phyloP scores from a whole-genome alignment of 2,797 vertebrate species.

The Diplodus puntazzo region DNA sequence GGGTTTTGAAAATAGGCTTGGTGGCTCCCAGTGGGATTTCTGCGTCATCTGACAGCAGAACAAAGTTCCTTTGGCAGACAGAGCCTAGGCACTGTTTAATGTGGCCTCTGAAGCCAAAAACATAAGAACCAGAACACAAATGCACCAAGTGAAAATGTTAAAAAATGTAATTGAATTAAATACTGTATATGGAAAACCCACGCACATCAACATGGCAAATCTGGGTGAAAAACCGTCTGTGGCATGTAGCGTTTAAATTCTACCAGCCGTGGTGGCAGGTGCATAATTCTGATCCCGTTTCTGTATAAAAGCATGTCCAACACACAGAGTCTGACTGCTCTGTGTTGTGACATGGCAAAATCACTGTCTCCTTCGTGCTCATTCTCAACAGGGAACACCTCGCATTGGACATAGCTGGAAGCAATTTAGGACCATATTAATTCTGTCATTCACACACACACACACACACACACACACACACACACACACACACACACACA shows the following conservation, averaged over 20 bases:
- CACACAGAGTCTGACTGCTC: conserved; percentile 44
- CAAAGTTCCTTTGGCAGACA: conserved; percentile 71
- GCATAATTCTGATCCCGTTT: conserved; percentile 56
- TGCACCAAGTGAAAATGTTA: conserved; percentile 11
- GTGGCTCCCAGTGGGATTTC: conserved; percentile 72
- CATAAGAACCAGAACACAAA: conserved; percentile 47
- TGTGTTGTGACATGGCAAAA: conserved; percentile 59
- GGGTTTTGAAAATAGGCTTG: conserved; percentile 66
- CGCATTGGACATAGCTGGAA: conserved; percentile 48
- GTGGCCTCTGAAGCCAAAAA: conserved; percentile 58
- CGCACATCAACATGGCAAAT: conserved; percentile 18
- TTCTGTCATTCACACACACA: conserved; percentile 14
- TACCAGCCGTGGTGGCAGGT: conserved; percentile 32
- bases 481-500: conserved; percentile 5
- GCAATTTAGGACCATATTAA: conserved; percentile 48
- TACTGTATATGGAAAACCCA: conserved; percentile 30
- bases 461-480: conserved; percentile 3
- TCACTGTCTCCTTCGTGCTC: conserved; percentile 2
- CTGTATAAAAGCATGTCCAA: conserved; percentile 55
- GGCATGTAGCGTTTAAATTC: conserved; percentile 40
- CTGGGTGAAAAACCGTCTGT: conserved; percentile 35
- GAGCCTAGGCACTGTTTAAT: conserved; percentile 57
- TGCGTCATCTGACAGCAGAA: conserved; percentile 75
- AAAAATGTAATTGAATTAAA: conserved; percentile 55
- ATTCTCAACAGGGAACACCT: conserved; percentile 39